Conservation (phyloP, 2,113 vertebrate species). For the Gasterosteus nipponicus region DNA sequence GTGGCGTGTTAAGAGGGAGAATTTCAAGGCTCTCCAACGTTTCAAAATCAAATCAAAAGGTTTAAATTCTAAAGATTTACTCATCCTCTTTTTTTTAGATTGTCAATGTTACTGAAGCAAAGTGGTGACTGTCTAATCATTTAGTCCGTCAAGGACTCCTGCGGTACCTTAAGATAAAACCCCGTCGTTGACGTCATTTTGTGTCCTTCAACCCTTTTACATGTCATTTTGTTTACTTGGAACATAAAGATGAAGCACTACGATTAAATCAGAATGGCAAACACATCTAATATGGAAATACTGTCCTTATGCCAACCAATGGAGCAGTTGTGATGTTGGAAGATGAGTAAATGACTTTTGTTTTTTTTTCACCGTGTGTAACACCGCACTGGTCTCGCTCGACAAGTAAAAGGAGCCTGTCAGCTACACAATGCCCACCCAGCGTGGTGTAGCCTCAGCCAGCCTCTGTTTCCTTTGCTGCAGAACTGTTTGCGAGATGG, state of each 20-base stretch:
- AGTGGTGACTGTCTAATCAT: neutral
- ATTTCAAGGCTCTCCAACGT: neutral
- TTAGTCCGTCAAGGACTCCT: constrained; percentile 2
- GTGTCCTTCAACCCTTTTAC: neutral
- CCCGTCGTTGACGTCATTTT: neutral
- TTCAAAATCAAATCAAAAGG: neutral
- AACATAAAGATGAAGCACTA: neutral
- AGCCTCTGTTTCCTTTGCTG: constrained; percentile 60
- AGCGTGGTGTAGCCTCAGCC: constrained; percentile 46
- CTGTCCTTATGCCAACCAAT: neutral
- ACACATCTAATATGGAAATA: neutral
- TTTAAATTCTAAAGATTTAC: neutral
- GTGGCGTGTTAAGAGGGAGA: neutral
- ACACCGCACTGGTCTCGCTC: neutral
- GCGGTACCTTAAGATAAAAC: neutral
- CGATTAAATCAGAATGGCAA: neutral
- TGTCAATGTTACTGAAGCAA: neutral
- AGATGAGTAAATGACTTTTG: neutral
- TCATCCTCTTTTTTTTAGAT: neutral
- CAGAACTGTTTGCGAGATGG: constrained; percentile 54
- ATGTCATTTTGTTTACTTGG: constrained; percentile 1
- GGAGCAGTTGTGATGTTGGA: neutral
- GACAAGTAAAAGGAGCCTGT: constrained; percentile 41
- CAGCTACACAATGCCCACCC: constrained; percentile 47
- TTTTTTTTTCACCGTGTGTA: neutral